Evolutionary conservation across 2,888 invertebrate species (phyloP).

Genomic region (Pristionchus entomophagus): DNA sequence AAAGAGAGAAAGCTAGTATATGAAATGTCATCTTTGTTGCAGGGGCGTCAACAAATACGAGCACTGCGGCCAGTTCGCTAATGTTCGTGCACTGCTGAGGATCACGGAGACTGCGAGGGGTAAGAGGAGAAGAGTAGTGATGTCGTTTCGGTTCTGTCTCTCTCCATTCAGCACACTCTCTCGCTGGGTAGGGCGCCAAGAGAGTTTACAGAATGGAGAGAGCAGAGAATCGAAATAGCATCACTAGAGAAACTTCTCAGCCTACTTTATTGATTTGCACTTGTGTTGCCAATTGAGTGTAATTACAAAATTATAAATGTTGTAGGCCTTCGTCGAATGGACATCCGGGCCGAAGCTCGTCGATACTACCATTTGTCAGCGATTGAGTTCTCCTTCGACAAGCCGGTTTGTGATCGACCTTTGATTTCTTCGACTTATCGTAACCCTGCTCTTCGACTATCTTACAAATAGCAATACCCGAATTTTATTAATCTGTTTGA

Average conservation of each 20-base stretch:
- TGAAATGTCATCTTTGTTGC: too few relatives aligned
- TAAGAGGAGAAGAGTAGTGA: background rate
- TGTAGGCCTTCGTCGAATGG: conserved; percentile 5
- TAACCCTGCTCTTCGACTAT: background rate
- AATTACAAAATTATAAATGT: background rate
- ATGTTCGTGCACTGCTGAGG: background rate
- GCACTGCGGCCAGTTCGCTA: background rate
- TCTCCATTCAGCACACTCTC: too few relatives aligned
- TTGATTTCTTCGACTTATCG: background rate
- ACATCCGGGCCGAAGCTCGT: background rate
- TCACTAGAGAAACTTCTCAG: too few relatives aligned
- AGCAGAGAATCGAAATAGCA: too few relatives aligned
- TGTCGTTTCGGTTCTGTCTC: background rate
- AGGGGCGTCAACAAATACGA: conserved; percentile 5
- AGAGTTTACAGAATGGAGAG: too few relatives aligned
- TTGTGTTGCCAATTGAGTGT: too few relatives aligned
- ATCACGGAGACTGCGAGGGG: background rate
- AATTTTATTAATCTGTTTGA: too few relatives aligned
- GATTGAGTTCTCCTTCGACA: background rate
- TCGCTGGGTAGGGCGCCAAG: too few relatives aligned
- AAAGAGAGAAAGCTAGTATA: too few relatives aligned
- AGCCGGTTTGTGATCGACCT: conserved; percentile 1
- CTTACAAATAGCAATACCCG: too few relatives aligned
- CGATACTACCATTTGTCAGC: background rate
- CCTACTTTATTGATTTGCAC: too few relatives aligned